Base-by-base conservation (phyloP, 2,888 invertebrate species). In the Eulithis prunata region DNA sequence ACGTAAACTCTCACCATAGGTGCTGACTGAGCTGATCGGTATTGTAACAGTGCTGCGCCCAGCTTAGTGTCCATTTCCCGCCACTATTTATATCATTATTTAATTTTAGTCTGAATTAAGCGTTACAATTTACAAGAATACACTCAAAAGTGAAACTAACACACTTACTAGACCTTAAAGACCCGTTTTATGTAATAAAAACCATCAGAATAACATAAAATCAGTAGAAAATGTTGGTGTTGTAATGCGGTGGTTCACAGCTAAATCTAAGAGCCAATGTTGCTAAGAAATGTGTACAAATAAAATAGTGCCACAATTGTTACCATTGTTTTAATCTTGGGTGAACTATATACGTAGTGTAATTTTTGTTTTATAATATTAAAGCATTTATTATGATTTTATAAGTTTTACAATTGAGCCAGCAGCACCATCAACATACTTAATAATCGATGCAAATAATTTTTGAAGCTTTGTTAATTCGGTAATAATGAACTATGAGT, bases 361-460 rank as follows among this genome's bases (percentile, higher is more conserved):
- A 75, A 72, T 76, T 74, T 36, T 59, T 76, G 68, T 78, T 78
- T 74, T 77, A 76, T 75, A 76, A 75, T 79, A 76, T 75, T 77
- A 75, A 81, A 86, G 90, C 90, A 90, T 90, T 90, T 90, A 89
- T 82, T 81, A 78, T 79, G 76, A 69, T 78, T 79, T 81, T 80
- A 77, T 77, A 78, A 72, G 68, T 75, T 74, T 73, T 71, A 68
- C 71, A 70, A 43, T 66, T 73, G 70, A 73, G 73, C 81, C 85
- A 84, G 84, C 85, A 87, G 85, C 87, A 84, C 82, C 81, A 69
- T 77, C 70, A 84, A 89, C 88, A 87, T 90, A 88, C 85, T 84
- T 83, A 83, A 75, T 69, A 62, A 69, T 71, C 58, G 14, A 67
- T 47, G 21, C 21, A 43, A 41, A 41, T 41, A 41, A 8, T 41